These are phyloP conservation scores for Bruchidius siliquastri DNA, from an alignment of 2,888 invertebrate species.

Conservation along the genomic window DNA sequence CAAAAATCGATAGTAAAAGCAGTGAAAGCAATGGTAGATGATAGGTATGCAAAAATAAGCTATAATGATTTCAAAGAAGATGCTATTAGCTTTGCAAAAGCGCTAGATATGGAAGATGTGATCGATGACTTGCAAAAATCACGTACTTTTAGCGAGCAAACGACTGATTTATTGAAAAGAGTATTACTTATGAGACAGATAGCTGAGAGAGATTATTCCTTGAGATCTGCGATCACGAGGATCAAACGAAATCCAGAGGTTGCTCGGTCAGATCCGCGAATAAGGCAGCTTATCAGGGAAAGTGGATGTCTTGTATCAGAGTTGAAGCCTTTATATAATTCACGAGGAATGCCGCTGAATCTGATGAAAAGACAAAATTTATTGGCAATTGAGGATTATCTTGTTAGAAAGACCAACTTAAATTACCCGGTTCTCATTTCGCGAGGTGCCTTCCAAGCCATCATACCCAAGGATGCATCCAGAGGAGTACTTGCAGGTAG, in stretches of 20 bases:
- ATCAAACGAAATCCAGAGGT: conserved; percentile 63
- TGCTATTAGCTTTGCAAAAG: conserved; percentile 64
- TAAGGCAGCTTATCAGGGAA: conserved; percentile 67
- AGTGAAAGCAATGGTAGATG: conserved; percentile 58
- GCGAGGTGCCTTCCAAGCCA: conserved; percentile 69
- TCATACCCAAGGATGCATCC: conserved; percentile 72
- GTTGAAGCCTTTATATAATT: conserved; percentile 54
- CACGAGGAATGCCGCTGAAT: conserved; percentile 66
- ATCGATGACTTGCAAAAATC: conserved; percentile 44
- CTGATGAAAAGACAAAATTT: conserved; percentile 65
- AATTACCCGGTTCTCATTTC: conserved; percentile 65
- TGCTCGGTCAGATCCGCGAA: conserved; percentile 64
- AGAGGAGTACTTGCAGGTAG: conserved; percentile 69
- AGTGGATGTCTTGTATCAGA: conserved; percentile 58
- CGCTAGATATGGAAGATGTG: conserved; percentile 62
- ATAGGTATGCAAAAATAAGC: conserved; percentile 51
- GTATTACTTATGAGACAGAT: conserved; percentile 67
- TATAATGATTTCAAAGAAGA: conserved; percentile 54
- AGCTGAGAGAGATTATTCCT: conserved; percentile 61
- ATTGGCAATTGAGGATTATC: conserved; percentile 72
- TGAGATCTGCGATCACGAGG: conserved; percentile 58
- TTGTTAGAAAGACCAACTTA: conserved; percentile 56
- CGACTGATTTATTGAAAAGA: conserved; percentile 63
- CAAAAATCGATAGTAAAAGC: conserved; percentile 65
- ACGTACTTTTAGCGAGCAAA: conserved; percentile 44